phyloP scores from a whole-genome alignment of 2,113 vertebrate genomes.

The Gymnarchus niloticus region DNA sequence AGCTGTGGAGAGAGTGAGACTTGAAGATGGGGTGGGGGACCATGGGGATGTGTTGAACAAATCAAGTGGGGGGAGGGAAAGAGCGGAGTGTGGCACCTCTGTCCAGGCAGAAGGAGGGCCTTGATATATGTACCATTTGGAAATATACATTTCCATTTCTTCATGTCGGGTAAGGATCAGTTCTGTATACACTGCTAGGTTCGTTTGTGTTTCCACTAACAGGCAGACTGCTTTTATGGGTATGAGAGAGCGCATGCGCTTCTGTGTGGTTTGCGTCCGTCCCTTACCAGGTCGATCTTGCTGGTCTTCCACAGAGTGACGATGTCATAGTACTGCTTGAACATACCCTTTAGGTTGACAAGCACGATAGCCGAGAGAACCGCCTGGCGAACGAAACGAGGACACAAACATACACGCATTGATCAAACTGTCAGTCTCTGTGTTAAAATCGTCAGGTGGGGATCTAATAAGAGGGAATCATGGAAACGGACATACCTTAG shows the following conservation, averaged over 20 bases:
- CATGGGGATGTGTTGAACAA: neutral
- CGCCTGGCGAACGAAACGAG: conserved; percentile 59
- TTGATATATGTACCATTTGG: neutral
- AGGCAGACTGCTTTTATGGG: neutral
- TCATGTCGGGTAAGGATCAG: neutral
- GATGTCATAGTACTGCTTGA: conserved; percentile 75
- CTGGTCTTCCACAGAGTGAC: conserved; percentile 73
- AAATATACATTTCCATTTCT: neutral
- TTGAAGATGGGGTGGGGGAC: neutral
- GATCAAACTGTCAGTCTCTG: neutral
- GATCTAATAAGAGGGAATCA: neutral
- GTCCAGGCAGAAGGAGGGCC: neutral
- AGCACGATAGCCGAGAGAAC: conserved; percentile 79
- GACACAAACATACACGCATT: neutral
- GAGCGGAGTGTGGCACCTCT: too few species aligned
- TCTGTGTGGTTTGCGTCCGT: neutral
- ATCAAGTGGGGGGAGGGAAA: neutral
- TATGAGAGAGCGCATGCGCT: neutral
- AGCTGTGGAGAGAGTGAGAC: conserved; percentile 48
- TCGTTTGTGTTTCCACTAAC: neutral
- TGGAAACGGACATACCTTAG: conserved; percentile 67
- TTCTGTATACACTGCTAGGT: neutral
- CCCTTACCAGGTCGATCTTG: conserved; percentile 73
- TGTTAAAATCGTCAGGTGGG: neutral
- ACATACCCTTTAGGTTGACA: conserved; percentile 87